Evolutionary conservation across 2,797 vertebrate species (phyloP).

Genomic region (Limnodromus scolopaceus): DNA sequence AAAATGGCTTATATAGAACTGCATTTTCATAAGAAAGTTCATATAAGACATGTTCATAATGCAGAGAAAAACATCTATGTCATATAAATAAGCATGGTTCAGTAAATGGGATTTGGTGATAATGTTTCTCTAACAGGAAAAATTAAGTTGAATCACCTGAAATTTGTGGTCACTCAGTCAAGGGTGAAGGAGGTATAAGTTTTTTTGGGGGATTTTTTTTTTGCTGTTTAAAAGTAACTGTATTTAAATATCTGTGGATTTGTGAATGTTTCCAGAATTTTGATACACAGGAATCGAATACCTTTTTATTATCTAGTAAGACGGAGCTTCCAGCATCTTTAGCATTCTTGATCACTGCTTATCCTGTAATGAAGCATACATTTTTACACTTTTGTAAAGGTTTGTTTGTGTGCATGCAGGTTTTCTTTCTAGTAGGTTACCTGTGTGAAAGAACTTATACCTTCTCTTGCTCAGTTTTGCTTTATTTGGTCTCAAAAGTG

Average conservation of each 20-base stretch:
- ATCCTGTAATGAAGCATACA: background rate
- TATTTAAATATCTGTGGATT: background rate
- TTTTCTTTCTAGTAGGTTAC: background rate
- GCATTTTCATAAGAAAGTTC: background rate
- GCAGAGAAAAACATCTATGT: background rate
- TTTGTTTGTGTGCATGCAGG: background rate
- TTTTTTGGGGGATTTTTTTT: background rate
- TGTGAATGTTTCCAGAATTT: background rate
- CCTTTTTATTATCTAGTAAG: background rate
- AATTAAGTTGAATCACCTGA: background rate
- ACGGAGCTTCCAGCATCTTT: background rate
- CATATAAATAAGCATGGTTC: background rate
- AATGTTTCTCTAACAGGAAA: background rate
- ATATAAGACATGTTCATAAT: background rate
- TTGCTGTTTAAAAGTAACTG: background rate
- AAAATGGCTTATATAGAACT: fast-evolving
- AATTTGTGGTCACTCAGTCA: background rate
- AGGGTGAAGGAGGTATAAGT: background rate
- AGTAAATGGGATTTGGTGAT: background rate
- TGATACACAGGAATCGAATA: background rate
- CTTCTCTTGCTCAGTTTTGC: background rate
- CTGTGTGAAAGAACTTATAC: background rate
- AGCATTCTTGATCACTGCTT: background rate
- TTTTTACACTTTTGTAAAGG: background rate
- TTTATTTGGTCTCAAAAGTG: background rate